Percentiles rank a stretch among this genome's conserved stretches.
Evolutionary conservation across 2,113 vertebrate genomes (phyloP).

Genomic region (Helogale parvula): DNA sequence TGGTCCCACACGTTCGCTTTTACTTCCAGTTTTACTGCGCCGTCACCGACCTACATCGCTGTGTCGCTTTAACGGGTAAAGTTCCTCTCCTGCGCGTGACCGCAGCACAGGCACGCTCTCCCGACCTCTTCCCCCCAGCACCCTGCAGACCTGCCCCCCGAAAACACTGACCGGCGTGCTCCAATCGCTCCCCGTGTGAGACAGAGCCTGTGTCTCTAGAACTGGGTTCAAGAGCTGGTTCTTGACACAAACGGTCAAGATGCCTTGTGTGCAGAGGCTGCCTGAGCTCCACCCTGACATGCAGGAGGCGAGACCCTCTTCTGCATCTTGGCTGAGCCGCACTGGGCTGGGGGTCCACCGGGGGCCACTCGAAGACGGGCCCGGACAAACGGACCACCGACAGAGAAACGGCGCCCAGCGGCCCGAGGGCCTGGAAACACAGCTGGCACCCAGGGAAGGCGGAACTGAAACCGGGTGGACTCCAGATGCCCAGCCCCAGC

Average conservation of each 20-base stretch:
- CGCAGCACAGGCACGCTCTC: rapidly evolving
- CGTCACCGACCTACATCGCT: not conserved
- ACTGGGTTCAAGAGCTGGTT: not conserved
- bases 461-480: not conserved
- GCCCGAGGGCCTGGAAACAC: not conserved
- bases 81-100: not conserved
- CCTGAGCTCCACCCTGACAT: not conserved
- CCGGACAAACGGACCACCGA: not conserved
- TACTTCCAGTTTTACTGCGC: not conserved
- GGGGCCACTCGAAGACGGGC: not conserved
- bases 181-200: too few relatives aligned
- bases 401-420: not conserved
- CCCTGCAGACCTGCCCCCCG: not conserved
- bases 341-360: rapidly evolving
- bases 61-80: not conserved
- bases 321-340: not conserved
- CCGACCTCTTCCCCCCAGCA: not conserved
- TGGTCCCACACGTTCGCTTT: not conserved
- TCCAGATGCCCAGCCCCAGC: not conserved
- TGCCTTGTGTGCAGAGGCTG: not conserved
- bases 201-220: not conserved
- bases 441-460: not conserved
- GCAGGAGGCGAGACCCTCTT: not conserved
- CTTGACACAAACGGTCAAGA: not conserved
- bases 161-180: rapidly evolving